These are phyloP conservation scores for Platichthys stellatus DNA, from an alignment of 2,113 vertebrate species.

Conservation along the genomic window DNA sequence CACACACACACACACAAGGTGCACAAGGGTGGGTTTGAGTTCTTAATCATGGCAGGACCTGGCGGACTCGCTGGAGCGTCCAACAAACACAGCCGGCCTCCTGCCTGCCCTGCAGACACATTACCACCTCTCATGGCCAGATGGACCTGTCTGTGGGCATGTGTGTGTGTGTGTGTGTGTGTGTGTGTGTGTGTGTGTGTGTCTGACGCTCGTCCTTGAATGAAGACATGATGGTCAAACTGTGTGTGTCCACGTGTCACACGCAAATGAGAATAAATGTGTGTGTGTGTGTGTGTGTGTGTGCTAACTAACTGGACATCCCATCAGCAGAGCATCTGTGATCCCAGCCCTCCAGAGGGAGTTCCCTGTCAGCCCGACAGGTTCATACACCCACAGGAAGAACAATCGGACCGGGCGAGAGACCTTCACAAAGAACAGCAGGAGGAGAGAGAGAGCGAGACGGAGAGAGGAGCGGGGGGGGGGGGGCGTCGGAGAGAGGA, in stretches of 20 bases:
- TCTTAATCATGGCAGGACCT: slow-evolving; percentile 59
- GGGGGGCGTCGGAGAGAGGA: not conserved
- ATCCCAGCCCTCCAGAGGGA: slow-evolving; percentile 58
- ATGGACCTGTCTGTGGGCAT: slow-evolving; percentile 64
- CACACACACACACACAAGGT: slow-evolving; percentile 3
- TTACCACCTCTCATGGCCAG: slow-evolving; percentile 57
- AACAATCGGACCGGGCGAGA: slow-evolving; percentile 30
- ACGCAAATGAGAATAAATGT: slow-evolving; percentile 14
- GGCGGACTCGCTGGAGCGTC: slow-evolving; percentile 47
- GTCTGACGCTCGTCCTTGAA: slow-evolving; percentile 69
- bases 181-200: not conserved
- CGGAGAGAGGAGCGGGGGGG: not conserved
- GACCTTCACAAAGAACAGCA: not conserved
- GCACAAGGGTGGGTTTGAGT: slow-evolving; percentile 34
- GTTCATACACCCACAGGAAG: slow-evolving; percentile 26
- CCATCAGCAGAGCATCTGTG: slow-evolving; percentile 75
- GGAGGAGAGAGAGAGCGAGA: slow-evolving; percentile 12
- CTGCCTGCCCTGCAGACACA: slow-evolving; percentile 57
- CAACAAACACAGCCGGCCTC: slow-evolving; percentile 59
- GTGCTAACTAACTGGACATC: slow-evolving; percentile 59
- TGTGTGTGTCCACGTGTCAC: slow-evolving; percentile 36
- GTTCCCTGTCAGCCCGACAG: slow-evolving; percentile 61
- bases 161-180: slow-evolving; percentile 10
- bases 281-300: slow-evolving; percentile 34
- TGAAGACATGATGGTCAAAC: slow-evolving; percentile 70